phyloP scores from a whole-genome alignment of 2,113 vertebrate species.

The Zosterops pallidus region DNA sequence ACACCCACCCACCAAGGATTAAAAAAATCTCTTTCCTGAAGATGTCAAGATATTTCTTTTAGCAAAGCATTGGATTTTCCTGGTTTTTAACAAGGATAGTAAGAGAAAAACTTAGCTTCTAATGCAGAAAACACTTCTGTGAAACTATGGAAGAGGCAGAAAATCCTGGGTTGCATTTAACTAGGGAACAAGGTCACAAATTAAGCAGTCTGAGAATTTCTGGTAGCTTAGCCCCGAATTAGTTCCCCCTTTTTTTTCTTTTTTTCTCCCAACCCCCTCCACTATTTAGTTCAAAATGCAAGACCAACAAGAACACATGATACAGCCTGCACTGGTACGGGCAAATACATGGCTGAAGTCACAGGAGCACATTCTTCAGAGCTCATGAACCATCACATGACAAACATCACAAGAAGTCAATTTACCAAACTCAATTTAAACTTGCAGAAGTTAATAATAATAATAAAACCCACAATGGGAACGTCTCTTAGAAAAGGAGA shows the following conservation, averaged over 20 bases:
- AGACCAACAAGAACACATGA: conserved; percentile 20
- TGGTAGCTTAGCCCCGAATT: not conserved
- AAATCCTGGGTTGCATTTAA: not conserved
- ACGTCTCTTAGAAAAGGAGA: conserved; percentile 35
- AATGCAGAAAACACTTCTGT: not conserved
- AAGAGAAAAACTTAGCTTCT: not conserved
- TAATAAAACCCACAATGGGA: not conserved
- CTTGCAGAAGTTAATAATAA: not conserved
- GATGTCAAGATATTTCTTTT: not conserved
- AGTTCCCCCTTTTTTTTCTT: not conserved
- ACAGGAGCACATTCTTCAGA: conserved; percentile 50
- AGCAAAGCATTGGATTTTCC: not conserved
- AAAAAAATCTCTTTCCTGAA: not conserved
- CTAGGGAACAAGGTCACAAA: not conserved
- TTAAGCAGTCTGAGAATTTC: conserved; percentile 53
- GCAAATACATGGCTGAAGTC: conserved; percentile 22
- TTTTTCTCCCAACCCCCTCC: not conserved
- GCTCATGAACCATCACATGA: conserved; percentile 52
- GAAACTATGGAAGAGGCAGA: not conserved
- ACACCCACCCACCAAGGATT: not conserved
- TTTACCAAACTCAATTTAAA: conserved; percentile 34
- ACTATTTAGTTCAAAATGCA: not conserved
- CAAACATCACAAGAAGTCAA: conserved; percentile 40
- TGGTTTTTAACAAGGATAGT: not conserved
- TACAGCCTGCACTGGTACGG: not conserved